Percentiles rank a stretch among this genome's conserved stretches.
Evolutionary conservation across 2,888 invertebrate genomes (phyloP).

Genomic region (Diaprepes abbreviatus): DNA sequence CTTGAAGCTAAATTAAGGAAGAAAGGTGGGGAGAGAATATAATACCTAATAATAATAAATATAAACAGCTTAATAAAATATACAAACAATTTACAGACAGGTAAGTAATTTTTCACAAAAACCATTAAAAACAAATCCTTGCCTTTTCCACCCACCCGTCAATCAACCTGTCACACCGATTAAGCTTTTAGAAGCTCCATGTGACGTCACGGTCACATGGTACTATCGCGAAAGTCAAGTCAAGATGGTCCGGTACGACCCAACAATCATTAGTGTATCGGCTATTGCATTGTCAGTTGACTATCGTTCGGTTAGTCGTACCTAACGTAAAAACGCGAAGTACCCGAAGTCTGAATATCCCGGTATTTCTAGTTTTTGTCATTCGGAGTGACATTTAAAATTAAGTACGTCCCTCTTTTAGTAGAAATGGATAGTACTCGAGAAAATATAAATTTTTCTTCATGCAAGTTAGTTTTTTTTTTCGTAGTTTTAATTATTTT

Average conservation of each 20-base stretch:
- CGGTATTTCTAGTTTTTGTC: slow-evolving; percentile 1
- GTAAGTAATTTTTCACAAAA: neutral
- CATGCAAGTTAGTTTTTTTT: slow-evolving; percentile 60
- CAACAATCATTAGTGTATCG: slow-evolving; percentile 55
- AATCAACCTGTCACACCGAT: slow-evolving; percentile 18
- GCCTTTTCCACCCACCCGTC: neutral
- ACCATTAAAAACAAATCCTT: slow-evolving; percentile 5
- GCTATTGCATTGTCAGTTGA: slow-evolving; percentile 52
- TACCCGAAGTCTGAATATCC: slow-evolving; percentile 8
- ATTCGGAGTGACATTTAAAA: neutral
- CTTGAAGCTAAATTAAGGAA: no score
- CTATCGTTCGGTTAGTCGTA: slow-evolving; percentile 48
- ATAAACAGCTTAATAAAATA: neutral
- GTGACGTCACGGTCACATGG: slow-evolving; percentile 52
- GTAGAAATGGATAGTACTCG: slow-evolving; percentile 37
- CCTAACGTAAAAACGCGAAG: slow-evolving; percentile 15
- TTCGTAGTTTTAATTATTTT: neutral
- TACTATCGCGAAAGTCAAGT: slow-evolving; percentile 49
- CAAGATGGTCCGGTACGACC: slow-evolving; percentile 53
- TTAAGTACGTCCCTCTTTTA: slow-evolving; percentile 8
- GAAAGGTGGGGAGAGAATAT: no score
- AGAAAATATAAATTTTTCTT: slow-evolving; percentile 57
- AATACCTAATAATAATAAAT: neutral
- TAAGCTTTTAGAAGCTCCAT: slow-evolving; percentile 14
- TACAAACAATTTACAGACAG: neutral